Percentiles rank a stretch among this genome's conserved stretches.
Evolutionary conservation across 2,797 vertebrate genomes (phyloP).

Genomic region (Antrozous pallidus): DNA sequence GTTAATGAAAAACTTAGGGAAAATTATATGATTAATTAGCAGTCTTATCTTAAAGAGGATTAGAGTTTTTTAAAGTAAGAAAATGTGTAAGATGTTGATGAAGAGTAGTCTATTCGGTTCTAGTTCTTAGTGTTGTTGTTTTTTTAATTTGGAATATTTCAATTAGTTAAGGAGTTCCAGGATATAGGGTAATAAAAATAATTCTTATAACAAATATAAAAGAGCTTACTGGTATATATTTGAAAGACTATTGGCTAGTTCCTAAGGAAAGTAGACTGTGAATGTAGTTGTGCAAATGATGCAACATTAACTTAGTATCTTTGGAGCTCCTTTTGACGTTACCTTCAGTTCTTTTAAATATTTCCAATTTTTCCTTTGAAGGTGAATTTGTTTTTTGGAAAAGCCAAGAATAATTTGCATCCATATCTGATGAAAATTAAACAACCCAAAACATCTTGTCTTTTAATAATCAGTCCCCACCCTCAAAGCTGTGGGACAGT

Average conservation of each 20-base stretch:
- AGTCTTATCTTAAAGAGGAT: constrained; percentile 39
- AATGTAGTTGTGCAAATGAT: not conserved
- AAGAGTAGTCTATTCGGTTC: not conserved
- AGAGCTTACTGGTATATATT: not conserved
- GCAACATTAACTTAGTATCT: not conserved
- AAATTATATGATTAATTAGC: not conserved
- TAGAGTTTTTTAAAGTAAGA: constrained; percentile 33
- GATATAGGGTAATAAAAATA: not conserved
- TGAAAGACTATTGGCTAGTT: not conserved
- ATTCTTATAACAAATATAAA: not conserved
- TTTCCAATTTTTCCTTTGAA: constrained; percentile 41
- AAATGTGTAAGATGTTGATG: constrained; percentile 34
- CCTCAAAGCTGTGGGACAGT: not conserved
- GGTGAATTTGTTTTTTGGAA: constrained; percentile 48
- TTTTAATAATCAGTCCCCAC: constrained; percentile 15
- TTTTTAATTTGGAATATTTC: constrained; percentile 37
- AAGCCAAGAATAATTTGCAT: constrained; percentile 21
- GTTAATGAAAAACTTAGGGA: constrained; percentile 18
- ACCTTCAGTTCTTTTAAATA: not conserved
- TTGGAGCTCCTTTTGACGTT: not conserved
- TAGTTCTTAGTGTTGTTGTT: not conserved
- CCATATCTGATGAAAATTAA: constrained; percentile 6
- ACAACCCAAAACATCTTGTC: constrained; percentile 1
- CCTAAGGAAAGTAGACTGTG: not conserved
- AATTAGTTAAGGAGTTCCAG: constrained; percentile 16